phyloP scores from a whole-genome alignment of 2,113 vertebrate species.

The Chaenogobius annularis region DNA sequence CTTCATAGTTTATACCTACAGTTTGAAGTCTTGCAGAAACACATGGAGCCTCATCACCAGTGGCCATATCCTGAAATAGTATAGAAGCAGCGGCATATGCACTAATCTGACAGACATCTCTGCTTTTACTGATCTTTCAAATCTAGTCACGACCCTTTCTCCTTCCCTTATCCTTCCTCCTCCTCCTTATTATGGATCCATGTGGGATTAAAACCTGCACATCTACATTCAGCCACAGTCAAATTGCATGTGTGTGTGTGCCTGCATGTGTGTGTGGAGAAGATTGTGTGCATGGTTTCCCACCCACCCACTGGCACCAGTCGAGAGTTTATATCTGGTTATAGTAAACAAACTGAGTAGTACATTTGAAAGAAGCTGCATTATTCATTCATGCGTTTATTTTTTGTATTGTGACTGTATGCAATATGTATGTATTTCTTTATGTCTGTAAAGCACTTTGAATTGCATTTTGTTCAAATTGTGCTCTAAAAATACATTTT shows the following conservation, averaged over 20 bases:
- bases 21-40: not conserved
- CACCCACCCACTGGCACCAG: not conserved
- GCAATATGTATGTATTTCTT: too few relatives aligned
- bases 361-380: too few relatives aligned
- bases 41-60: not conserved
- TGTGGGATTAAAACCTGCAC: constrained; percentile 44
- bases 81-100: constrained; percentile 27
- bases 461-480: too few relatives aligned
- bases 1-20: not conserved
- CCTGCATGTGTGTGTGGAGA: not conserved
- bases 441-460: too few relatives aligned
- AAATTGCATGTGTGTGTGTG: constrained; percentile 4
- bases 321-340: too few relatives aligned
- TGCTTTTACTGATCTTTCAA: constrained; percentile 30
- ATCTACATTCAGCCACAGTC: constrained; percentile 41
- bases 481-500: too few relatives aligned
- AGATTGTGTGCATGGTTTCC: not conserved
- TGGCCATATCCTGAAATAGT: not conserved
- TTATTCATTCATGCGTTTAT: too few relatives aligned
- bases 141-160: constrained; percentile 49
- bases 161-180: constrained; percentile 48
- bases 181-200: constrained; percentile 28
- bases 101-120: constrained; percentile 12
- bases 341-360: too few relatives aligned
- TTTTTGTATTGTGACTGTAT: too few relatives aligned